Conservation (phyloP, 2,888 invertebrate species). For the Morpho helenor region DNA sequence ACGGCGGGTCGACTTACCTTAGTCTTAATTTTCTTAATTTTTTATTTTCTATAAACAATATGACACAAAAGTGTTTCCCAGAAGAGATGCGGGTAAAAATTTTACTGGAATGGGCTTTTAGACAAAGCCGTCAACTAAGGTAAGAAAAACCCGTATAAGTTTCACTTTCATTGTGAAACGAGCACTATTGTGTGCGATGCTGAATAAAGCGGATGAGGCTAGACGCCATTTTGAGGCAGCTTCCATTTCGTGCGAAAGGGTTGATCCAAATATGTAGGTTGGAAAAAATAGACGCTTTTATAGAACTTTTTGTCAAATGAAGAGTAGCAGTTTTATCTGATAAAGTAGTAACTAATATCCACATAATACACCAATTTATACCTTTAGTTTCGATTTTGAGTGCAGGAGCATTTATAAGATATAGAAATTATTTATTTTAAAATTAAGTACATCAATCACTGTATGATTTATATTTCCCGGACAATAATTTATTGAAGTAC, state of each 20-base stretch:
- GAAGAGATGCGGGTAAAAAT: conserved; percentile 45
- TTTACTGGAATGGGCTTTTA: conserved; percentile 40
- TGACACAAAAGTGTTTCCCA: conserved; percentile 46
- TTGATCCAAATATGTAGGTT: conserved; percentile 10
- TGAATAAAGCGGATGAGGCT: conserved; percentile 38
- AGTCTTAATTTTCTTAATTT: too few species aligned
- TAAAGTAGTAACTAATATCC: too few species aligned
- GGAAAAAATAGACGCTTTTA: background rate
- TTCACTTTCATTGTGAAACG: conserved; percentile 58
- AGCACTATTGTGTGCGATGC: conserved; percentile 44
- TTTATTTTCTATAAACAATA: conserved; percentile 35
- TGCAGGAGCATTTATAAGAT: too few species aligned
- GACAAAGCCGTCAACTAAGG: conserved; percentile 46
- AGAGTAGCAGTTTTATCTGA: too few species aligned
- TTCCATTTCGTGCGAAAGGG: conserved; percentile 36
- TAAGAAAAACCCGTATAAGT: conserved; percentile 52
- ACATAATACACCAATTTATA: too few species aligned
- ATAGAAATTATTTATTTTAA: too few species aligned
- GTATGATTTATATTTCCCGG: too few species aligned
- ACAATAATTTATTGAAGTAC: too few species aligned
- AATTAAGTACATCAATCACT: too few species aligned
- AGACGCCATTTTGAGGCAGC: conserved; percentile 42
- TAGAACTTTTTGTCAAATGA: background rate
- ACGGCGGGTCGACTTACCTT: too few species aligned
- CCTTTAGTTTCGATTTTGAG: too few species aligned